Percentiles rank a stretch among this genome's conserved stretches.
These are phyloP conservation scores for Melanocharis versteri DNA, from an alignment of 2,113 vertebrate genomes.

Conservation along the genomic window DNA sequence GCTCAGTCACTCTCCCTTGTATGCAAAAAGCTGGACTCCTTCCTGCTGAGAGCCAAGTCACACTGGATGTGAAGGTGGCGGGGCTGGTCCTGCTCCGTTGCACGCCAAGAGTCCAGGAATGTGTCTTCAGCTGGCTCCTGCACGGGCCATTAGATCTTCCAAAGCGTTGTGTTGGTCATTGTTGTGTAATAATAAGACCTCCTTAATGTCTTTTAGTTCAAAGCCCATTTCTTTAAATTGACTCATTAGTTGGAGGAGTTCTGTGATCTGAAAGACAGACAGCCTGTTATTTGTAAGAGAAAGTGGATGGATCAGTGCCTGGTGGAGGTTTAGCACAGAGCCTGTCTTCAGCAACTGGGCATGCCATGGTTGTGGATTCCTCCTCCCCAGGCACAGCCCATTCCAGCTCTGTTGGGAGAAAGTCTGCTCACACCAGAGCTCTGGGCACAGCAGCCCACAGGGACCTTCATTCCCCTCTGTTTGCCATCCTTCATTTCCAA, in stretches of 20 bases:
- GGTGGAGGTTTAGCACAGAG: not conserved
- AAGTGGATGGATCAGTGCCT: not conserved
- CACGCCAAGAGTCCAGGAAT: not conserved
- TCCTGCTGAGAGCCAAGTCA: not conserved
- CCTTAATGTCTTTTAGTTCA: conserved; percentile 92
- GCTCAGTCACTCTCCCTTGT: not conserved
- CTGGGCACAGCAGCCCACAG: not conserved
- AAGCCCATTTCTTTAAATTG: conserved; percentile 99
- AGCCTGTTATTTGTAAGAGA: not conserved
- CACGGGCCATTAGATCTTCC: conserved; percentile 94
- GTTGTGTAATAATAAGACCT: conserved; percentile 91
- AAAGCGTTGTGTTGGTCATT: conserved; percentile 92
- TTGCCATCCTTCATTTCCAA: not conserved
- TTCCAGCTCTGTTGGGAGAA: not conserved
- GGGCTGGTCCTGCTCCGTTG: not conserved
- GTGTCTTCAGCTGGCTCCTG: conserved; percentile 77
- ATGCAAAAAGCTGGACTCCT: not conserved
- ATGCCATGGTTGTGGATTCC: not conserved
- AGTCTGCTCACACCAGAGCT: not conserved
- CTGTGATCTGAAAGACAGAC: conserved; percentile 80
- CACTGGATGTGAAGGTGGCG: not conserved
- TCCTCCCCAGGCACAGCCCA: not conserved
- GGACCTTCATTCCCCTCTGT: not conserved
- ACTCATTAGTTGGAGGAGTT: conserved; percentile 95
- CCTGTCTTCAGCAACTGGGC: not conserved